Evolutionary conservation across 2,113 vertebrate species (phyloP).

Genomic region (Cyanoderma ruficeps): DNA sequence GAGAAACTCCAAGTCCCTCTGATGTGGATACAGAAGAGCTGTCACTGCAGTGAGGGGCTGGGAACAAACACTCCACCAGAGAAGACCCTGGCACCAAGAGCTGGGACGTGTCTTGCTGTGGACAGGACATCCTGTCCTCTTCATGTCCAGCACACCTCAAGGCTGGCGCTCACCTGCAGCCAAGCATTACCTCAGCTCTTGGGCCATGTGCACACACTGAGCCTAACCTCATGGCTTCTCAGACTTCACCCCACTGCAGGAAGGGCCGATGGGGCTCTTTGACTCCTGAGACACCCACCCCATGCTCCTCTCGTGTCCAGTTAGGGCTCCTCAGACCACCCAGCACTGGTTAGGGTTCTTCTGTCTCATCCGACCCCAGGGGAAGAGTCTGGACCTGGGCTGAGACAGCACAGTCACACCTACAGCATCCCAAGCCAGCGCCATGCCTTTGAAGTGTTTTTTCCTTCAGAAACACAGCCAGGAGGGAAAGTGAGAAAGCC

Average conservation of each 20-base stretch:
- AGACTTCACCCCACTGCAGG: not conserved
- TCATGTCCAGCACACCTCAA: not conserved
- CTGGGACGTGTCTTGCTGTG: not conserved
- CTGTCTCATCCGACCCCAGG: not conserved
- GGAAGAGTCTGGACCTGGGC: not conserved
- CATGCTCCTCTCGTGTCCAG: not conserved
- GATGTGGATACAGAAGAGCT: not conserved
- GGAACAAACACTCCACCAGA: not conserved
- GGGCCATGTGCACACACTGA: not conserved
- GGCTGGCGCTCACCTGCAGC: not conserved
- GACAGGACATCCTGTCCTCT: not conserved
- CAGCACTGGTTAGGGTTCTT: not conserved
- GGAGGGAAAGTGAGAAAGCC: conserved; percentile 41
- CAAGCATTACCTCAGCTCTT: not conserved
- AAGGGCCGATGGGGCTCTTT: not conserved
- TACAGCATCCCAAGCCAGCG: not conserved
- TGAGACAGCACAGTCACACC: not conserved
- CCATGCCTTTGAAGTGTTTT: conserved; percentile 12
- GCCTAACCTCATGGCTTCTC: not conserved
- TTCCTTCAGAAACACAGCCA: conserved; percentile 41
- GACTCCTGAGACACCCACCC: accelerated
- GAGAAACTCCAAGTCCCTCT: not conserved
- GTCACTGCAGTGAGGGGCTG: not conserved
- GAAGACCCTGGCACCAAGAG: not conserved
- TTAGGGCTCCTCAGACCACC: not conserved